These are phyloP conservation scores for Yponomeuta sedellus DNA, from an alignment of 2,888 invertebrate species.

Conservation along the genomic window DNA sequence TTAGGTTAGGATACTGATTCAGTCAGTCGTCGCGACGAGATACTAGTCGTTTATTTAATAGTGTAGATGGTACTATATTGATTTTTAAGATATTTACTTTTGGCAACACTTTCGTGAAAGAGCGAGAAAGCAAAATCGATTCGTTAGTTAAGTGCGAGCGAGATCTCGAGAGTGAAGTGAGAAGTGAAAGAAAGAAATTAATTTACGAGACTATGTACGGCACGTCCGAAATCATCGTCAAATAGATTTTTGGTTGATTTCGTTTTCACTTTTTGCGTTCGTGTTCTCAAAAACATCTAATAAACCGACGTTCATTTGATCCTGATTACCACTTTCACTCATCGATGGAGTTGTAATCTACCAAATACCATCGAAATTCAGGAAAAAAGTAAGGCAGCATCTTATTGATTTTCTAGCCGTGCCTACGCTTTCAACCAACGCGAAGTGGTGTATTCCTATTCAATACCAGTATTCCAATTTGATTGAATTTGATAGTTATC, in stretches of 20 bases:
- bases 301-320: slow-evolving; percentile 70
- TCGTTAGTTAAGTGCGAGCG: background rate
- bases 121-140: background rate
- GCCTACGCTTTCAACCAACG: slow-evolving; percentile 75
- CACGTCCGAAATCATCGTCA: slow-evolving; percentile 60
- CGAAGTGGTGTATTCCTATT: slow-evolving; percentile 64
- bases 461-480: slow-evolving; percentile 53
- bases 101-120: background rate
- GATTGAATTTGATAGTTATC: slow-evolving; percentile 35
- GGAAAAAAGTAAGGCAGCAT: slow-evolving; percentile 71
- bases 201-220: slow-evolving; percentile 65
- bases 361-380: slow-evolving; percentile 39
- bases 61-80: background rate
- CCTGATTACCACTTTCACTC: slow-evolving; percentile 63
- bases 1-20: too few relatives aligned
- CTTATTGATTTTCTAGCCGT: slow-evolving; percentile 77
- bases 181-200: slow-evolving; percentile 67
- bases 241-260: slow-evolving; percentile 77
- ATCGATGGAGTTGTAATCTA: slow-evolving; percentile 52
- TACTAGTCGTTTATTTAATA: too few relatives aligned
- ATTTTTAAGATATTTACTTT: background rate
- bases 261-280: slow-evolving; percentile 76
- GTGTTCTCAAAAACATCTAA: slow-evolving; percentile 69
- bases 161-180: slow-evolving; percentile 26
- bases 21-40: too few relatives aligned